These are phyloP conservation scores for Tenodera sinensis DNA, from an alignment of 2,888 invertebrate species.

Conservation along the genomic window DNA sequence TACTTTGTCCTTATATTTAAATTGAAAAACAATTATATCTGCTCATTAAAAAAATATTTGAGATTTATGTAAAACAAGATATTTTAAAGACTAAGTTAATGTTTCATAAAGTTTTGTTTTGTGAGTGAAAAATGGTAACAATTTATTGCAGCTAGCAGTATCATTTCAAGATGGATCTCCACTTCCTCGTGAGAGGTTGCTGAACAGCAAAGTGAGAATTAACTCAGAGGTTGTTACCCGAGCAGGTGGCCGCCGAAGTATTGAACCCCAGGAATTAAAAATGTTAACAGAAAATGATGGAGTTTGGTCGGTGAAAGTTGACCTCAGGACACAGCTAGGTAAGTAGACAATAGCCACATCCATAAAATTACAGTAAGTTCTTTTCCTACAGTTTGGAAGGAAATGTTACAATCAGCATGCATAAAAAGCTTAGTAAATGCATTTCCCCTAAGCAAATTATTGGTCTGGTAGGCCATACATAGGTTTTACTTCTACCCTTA, in stretches of 20 bases:
- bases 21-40: no score
- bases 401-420: no score
- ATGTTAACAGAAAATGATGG: slow-evolving; percentile 67
- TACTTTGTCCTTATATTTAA: no score
- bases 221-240: slow-evolving; percentile 59
- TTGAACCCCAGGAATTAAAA: slow-evolving; percentile 58
- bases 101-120: background rate
- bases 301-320: slow-evolving; percentile 79
- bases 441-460: no score
- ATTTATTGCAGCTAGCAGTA: slow-evolving; percentile 64
- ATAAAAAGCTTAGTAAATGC: no score
- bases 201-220: slow-evolving; percentile 64
- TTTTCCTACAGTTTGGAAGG: no score
- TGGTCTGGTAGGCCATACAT: no score
- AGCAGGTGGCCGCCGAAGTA: slow-evolving; percentile 60
- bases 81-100: background rate
- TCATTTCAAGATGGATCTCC: slow-evolving; percentile 90
- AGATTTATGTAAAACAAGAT: background rate
- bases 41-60: no score
- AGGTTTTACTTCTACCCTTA: no score
- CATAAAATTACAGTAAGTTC: no score
- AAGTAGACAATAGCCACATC: slow-evolving; percentile 32
- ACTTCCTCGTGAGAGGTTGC: slow-evolving; percentile 60
- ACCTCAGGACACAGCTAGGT: slow-evolving; percentile 65
- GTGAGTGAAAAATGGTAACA: background rate